These are phyloP conservation scores for Megamerina dolium DNA, from an alignment of 2,888 invertebrate species.

Conservation along the genomic window DNA sequence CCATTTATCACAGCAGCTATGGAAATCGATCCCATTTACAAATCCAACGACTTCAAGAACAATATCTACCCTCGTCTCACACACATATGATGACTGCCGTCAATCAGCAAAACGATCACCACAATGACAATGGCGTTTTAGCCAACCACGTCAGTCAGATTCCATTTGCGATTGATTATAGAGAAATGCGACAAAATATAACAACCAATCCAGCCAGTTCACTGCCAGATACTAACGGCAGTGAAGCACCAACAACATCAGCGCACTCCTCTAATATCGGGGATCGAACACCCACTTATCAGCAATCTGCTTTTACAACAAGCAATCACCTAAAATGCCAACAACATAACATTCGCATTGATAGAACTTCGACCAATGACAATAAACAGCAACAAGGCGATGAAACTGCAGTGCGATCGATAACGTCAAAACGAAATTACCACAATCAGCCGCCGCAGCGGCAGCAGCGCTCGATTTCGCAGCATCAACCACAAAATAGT, in stretches of 20 bases:
- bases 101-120: slow-evolving; percentile 19
- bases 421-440: slow-evolving; percentile 16
- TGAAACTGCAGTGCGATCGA: neutral
- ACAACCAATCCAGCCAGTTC: slow-evolving; percentile 46
- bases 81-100: slow-evolving; percentile 5
- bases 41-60: slow-evolving; percentile 6
- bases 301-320: too few relatives aligned
- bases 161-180: slow-evolving; percentile 43
- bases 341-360: slow-evolving; percentile 42
- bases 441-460: slow-evolving; percentile 18
- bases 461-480: slow-evolving; percentile 16
- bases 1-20: slow-evolving; percentile 24
- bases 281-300: slow-evolving; percentile 13
- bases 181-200: slow-evolving; percentile 35
- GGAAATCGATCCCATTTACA: slow-evolving; percentile 12
- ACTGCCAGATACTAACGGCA: slow-evolving; percentile 41
- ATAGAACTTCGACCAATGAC: slow-evolving; percentile 45
- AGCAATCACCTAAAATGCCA: slow-evolving; percentile 31
- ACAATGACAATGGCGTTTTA: slow-evolving; percentile 19
- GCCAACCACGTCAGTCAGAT: slow-evolving; percentile 31
- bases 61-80: slow-evolving; percentile 12
- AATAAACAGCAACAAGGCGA: slow-evolving; percentile 16
- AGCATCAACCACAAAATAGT: slow-evolving; percentile 20
- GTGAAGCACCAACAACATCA: slow-evolving; percentile 30
- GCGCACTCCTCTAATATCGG: slow-evolving; percentile 17